Conservation (phyloP, 2,888 invertebrate species). For the Subacronicta megacephala region DNA sequence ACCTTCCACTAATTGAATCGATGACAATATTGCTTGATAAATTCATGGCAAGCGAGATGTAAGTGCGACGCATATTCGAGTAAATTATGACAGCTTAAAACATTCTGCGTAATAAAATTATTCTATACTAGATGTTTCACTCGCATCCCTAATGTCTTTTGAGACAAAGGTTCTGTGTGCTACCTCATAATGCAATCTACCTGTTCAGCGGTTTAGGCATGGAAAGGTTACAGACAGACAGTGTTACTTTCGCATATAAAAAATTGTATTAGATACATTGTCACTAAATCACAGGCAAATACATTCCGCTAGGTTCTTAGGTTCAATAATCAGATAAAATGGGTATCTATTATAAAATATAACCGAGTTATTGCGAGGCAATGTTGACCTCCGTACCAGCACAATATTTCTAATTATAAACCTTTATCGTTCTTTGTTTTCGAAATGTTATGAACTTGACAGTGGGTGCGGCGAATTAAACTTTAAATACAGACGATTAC, state of each 20-base stretch:
- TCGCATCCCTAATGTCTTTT: too few relatives aligned
- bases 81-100: conserved; percentile 2
- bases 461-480: conserved; percentile 34
- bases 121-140: conserved; percentile 6
- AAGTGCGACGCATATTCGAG: conserved; percentile 1
- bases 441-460: conserved; percentile 59
- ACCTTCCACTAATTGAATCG: conserved; percentile 15
- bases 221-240: too few relatives aligned
- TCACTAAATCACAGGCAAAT: conserved; percentile 52
- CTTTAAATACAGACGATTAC: conserved; percentile 6
- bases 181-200: too few relatives aligned
- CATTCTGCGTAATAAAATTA: conserved; percentile 19
- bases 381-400: conserved; percentile 74
- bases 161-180: too few relatives aligned
- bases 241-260: too few relatives aligned
- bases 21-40: conserved; percentile 19
- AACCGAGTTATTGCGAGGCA: conserved; percentile 68
- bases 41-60: conserved; percentile 7
- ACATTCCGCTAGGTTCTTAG: conserved; percentile 43
- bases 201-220: too few relatives aligned
- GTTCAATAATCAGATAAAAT: conserved; percentile 79
- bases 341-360: conserved; percentile 63
- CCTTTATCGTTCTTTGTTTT: conserved; percentile 59
- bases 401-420: conserved; percentile 81
- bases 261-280: conserved; percentile 5